Percentiles rank a stretch among this genome's conserved stretches.
These are phyloP conservation scores for Cyprinodon diabolis DNA, from an alignment of 2,797 vertebrate genomes.

Conservation along the genomic window DNA sequence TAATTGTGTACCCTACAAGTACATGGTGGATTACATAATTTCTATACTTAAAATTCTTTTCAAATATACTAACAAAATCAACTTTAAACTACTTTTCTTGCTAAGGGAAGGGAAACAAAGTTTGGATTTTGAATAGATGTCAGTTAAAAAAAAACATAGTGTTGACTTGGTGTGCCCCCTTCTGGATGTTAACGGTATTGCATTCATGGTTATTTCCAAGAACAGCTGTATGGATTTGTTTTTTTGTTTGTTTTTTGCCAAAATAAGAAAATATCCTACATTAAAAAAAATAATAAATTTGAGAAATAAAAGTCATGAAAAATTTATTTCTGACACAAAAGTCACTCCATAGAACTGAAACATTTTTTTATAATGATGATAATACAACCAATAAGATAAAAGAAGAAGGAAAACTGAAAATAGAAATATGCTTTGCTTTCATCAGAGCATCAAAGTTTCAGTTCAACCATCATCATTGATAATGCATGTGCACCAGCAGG, in stretches of 20 bases:
- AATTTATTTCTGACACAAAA: no score
- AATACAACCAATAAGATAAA: background rate
- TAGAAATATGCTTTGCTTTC: background rate
- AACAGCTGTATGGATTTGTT: background rate
- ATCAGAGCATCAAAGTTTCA: background rate
- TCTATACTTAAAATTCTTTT: no score
- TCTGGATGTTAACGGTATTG: slow-evolving; percentile 14
- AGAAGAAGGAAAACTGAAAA: background rate
- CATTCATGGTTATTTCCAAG: background rate
- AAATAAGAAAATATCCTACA: no score
- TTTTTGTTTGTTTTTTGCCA: background rate
- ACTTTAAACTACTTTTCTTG: no score
- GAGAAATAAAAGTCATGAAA: no score
- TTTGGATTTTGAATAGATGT: background rate
- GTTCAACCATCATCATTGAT: no score
- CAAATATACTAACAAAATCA: no score
- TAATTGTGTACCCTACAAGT: no score
- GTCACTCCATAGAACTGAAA: background rate
- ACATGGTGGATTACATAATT: no score
- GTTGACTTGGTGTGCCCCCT: slow-evolving; percentile 34
- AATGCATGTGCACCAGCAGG: background rate
- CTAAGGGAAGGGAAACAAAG: background rate
- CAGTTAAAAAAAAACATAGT: background rate
- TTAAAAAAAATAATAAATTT: no score
- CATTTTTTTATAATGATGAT: slow-evolving; percentile 2